Base-by-base conservation (phyloP, 2,888 invertebrate genomes). In the Tholera decimalis region DNA sequence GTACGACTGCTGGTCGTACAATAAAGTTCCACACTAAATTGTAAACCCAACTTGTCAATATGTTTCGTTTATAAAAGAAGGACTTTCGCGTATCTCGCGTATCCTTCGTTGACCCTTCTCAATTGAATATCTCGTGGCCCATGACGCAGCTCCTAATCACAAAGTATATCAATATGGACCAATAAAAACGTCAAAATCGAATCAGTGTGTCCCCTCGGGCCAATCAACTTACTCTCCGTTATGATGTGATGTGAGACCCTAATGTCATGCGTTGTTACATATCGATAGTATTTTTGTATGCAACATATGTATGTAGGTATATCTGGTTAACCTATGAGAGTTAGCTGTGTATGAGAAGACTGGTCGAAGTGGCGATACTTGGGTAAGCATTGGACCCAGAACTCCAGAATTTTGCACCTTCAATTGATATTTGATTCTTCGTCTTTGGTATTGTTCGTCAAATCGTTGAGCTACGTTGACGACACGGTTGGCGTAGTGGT, bases 131-230 rank as follows among this genome's bases (percentile, higher is more conserved):
- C 66, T 78, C 75, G 81, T 82, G 81, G 85, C 83, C 86, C 85
- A 76, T 86, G 85, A 88, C 89, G 88, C 84, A 77, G 83, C 83
- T 77, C 85, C 87, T 90, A 91, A 91, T 92, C 90, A 91, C 84
- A 90, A 90, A 89, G 88, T 89, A 87, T 92, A 93, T 92, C 91
- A 92, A 92, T 92, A 92, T 89, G 91, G 88, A 86, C 88, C 92
- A 93, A 94, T 94, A 92, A 93, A 93, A 91, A 91, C 72, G 91
- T 92, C 92, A 87, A 92, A 93, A 93, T 93, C 85, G 86, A 93
- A 93, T 94, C 92, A 92, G 83, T 62, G 87, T 41, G 70, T 72
- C 93, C 93, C 92, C 90, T 88, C 88, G 84, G 83, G 68, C 80
- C 92, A 90, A 92, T 92, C 89, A 89, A 83, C 74, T 77, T 84